Evolutionary conservation across 2,888 invertebrate genomes (phyloP), one percentile per base, ranked within the genome.

Genomic region (Thera britannica): DNA sequence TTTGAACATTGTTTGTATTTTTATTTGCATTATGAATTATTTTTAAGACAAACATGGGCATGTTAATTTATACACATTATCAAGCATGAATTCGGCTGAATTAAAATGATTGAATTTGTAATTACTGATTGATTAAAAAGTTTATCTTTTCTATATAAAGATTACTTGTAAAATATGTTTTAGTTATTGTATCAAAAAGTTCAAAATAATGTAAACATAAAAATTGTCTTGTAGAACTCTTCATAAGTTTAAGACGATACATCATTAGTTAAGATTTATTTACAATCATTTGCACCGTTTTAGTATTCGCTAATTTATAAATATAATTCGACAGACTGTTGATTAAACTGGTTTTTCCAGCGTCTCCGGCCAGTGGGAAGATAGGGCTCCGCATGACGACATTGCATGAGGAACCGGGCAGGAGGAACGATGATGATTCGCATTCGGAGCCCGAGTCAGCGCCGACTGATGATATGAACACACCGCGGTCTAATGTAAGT

Each of bases 371-470:
- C 75, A 96, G 97, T 78, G 95, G 96, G 73, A 98, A 98, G 92
- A 88, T 98, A 79, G 96, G 97, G 57, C 94, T 97, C 80, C 96
- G 98, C 58, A 98, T 98, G 98, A 97, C 97, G 60, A 98, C 98
- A 0, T 90, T 98, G 56, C 97, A 98, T 83, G 98, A 98, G 87
- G 98, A 98, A 88, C 96, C 96, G 9, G 92, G 91, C 1, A 77
- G 92, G 9, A 80, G 90, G 9, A 90, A 89, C 71, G 91, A 91
- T 52, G 94, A 94, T 1, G 94, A 94, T 69, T 93, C 94, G 0
- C 94, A 93, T 68, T 94, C 94, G 2, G 94, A 94, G 74, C 94
- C 94, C 0, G 94, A 94, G 67, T 87, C 88, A 0, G 90, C 88
- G 46, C 90, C 91, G 0, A 64, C 80, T 6, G 93, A 92, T 72